Percentiles rank a stretch among this genome's conserved stretches.
These are phyloP conservation scores for Proales similis DNA, from an alignment of 1,140 invertebrate genomes.

Conservation along the genomic window DNA sequence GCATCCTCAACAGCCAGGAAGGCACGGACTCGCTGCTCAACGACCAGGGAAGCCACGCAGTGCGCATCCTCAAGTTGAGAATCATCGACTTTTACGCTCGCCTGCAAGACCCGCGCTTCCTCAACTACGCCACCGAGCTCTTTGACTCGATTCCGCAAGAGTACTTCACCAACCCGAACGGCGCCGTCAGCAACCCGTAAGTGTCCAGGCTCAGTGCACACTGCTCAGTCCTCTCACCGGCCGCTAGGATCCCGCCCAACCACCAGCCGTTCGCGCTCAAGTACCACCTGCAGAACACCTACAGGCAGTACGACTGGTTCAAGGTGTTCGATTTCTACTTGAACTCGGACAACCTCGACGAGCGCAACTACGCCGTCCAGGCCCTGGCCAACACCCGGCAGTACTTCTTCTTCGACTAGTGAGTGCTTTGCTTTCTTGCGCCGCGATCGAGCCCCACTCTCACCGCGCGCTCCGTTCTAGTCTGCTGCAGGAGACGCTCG, in stretches of 20 bases:
- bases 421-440: background rate
- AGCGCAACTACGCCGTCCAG: no score
- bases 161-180: background rate
- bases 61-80: background rate
- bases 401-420: conserved; percentile 4
- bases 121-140: background rate
- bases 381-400: no score
- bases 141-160: background rate
- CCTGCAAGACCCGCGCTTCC: background rate
- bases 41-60: background rate
- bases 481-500: no score
- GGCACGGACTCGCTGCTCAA: no score
- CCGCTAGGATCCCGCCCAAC: background rate
- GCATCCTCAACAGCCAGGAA: no score
- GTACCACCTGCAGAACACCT: background rate
- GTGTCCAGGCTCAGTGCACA: no score
- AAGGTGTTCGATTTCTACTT: background rate
- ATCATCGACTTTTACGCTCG: background rate
- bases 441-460: no score
- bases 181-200: conserved; percentile 8
- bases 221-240: background rate
- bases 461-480: no score
- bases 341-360: no score
- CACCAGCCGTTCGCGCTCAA: background rate
- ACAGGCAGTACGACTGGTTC: background rate